Evolutionary conservation across 1,140 invertebrate genomes (phyloP).

Genomic region (Aphelenchoides besseyi): DNA sequence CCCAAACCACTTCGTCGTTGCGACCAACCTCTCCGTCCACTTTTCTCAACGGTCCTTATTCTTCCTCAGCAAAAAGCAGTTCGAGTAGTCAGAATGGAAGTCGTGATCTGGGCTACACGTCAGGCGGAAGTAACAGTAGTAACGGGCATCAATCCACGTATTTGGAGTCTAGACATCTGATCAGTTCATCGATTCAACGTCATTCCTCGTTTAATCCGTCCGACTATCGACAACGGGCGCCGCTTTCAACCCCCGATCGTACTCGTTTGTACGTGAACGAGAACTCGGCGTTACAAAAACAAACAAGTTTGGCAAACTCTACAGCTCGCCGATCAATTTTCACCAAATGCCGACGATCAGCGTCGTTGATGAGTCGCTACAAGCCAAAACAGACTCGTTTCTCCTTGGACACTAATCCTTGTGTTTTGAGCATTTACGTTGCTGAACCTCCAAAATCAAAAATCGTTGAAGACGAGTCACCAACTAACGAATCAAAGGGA

Average conservation of each 20-base stretch:
- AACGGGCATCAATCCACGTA: not conserved
- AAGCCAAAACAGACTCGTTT: not conserved
- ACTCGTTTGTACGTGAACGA: not conserved
- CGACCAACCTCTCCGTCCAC: slow-evolving; percentile 7
- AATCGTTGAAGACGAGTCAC: not conserved
- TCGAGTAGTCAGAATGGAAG: not conserved
- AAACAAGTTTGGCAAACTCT: not conserved
- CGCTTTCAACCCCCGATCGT: not conserved
- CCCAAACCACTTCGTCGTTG: not conserved
- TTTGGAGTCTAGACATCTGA: not conserved
- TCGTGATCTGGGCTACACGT: not conserved
- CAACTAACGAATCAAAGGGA: not conserved
- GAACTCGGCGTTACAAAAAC: not conserved
- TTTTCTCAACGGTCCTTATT: not conserved
- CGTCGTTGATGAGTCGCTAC: slow-evolving; percentile 17
- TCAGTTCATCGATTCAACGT: not conserved
- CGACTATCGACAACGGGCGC: not conserved
- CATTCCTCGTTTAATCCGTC: slow-evolving; percentile 6
- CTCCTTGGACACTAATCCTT: not conserved
- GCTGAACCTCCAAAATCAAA: not conserved
- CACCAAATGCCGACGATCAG: slow-evolving; percentile 11
- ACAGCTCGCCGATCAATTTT: not conserved
- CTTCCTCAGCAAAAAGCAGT: slow-evolving; percentile 2
- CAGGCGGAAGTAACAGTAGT: not conserved
- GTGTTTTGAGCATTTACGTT: not conserved